Evolutionary conservation across 2,113 vertebrate species (phyloP).

Genomic region (Crocuta crocuta): DNA sequence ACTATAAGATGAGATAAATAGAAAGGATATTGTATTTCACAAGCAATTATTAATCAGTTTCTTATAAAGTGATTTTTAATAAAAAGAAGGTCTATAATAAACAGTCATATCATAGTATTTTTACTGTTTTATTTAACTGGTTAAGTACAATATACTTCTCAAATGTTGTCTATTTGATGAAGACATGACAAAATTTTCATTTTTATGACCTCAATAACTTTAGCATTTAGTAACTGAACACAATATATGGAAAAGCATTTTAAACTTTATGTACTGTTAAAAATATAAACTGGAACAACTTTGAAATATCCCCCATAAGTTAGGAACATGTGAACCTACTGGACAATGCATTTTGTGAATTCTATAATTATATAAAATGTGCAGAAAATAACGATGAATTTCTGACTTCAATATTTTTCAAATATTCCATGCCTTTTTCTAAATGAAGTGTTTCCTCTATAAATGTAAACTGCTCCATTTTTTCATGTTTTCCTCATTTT

Average conservation of each 20-base stretch:
- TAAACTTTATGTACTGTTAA: conserved; percentile 7
- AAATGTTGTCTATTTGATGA: not conserved
- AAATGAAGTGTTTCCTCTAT: conserved; percentile 81
- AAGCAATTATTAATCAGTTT: not conserved
- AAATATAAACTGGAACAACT: not conserved
- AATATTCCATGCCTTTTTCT: conserved; percentile 50
- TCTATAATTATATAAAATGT: conserved; percentile 29
- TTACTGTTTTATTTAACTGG: conserved; percentile 33
- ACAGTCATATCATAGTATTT: not conserved
- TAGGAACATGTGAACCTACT: conserved; percentile 12
- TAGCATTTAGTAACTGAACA: not conserved
- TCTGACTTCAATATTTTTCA: conserved; percentile 55
- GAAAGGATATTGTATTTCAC: not conserved
- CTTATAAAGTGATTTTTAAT: not conserved
- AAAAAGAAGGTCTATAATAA: not conserved
- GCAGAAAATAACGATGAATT: not conserved
- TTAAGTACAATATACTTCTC: not conserved
- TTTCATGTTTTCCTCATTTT: conserved; percentile 78
- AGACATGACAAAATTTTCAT: not conserved
- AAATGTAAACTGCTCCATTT: conserved; percentile 70
- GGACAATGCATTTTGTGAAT: not conserved
- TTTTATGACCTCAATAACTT: not conserved
- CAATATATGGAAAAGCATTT: conserved; percentile 51
- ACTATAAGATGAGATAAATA: not conserved
- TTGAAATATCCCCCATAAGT: conserved; percentile 10